Conservation (phyloP, 2,797 vertebrate species). For the Cirrhinus mrigala region DNA sequence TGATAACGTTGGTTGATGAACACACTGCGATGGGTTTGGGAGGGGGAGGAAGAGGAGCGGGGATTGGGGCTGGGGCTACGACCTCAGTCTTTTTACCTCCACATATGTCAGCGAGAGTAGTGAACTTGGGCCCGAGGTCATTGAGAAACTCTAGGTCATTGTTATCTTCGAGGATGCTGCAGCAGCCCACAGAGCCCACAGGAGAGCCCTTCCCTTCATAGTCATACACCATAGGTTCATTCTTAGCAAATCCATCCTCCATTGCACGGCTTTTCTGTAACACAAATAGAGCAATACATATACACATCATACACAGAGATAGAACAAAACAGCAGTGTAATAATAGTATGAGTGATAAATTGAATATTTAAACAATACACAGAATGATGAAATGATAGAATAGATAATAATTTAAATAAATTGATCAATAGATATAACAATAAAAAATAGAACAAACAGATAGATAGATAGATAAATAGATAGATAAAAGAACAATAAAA, state of each 20-base stretch:
- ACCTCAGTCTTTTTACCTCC: constrained; percentile 69
- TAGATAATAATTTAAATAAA: no score
- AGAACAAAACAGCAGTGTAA: background rate
- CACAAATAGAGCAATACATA: constrained; percentile 22
- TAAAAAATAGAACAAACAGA: no score
- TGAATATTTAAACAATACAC: background rate
- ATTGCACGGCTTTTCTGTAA: constrained; percentile 79
- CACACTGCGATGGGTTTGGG: constrained; percentile 60
- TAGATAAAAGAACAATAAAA: no score
- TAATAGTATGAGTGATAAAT: background rate
- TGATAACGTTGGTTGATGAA: constrained; percentile 64
- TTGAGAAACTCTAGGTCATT: constrained; percentile 85
- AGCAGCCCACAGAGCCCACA: constrained; percentile 85
- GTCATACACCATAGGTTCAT: constrained; percentile 79
- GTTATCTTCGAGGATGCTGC: constrained; percentile 84
- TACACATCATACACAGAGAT: background rate
- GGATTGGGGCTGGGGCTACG: background rate
- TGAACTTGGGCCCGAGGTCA: constrained; percentile 90
- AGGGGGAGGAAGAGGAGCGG: constrained; percentile 25
- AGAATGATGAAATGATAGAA: background rate
- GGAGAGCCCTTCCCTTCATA: constrained; percentile 83
- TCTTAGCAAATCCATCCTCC: constrained; percentile 72
- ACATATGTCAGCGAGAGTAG: constrained; percentile 89
- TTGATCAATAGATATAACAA: no score
- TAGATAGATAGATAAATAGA: no score